Percentiles rank a stretch among this genome's conserved stretches.
Conservation (phyloP, 2,888 invertebrate species). For the Apodemia duryi region DNA sequence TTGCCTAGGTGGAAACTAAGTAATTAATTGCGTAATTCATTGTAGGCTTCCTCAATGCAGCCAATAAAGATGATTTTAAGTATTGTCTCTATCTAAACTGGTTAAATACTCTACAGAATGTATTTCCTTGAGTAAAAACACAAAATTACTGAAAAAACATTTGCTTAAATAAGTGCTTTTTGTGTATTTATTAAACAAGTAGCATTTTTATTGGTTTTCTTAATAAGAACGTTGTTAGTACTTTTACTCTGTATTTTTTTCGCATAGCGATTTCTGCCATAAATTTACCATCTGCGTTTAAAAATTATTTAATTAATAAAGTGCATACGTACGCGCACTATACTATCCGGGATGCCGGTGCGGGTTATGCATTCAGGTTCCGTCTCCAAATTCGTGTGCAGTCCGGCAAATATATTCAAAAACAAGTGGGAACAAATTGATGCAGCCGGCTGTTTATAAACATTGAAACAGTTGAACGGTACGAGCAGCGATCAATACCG, state of each 20-base stretch:
- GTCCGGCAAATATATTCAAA: constrained; percentile 52
- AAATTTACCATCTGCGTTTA: background rate
- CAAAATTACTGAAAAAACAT: background rate
- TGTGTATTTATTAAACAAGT: background rate
- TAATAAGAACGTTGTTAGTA: background rate
- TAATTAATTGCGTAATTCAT: constrained; percentile 37
- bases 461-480: constrained; percentile 57
- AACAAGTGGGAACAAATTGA: constrained; percentile 59
- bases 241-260: background rate
- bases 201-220: background rate
- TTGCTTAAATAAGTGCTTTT: background rate
- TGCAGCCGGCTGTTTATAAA: constrained; percentile 75
- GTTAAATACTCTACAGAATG: constrained; percentile 8
- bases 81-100: constrained; percentile 28
- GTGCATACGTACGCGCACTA: constrained; percentile 62
- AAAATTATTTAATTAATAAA: constrained; percentile 39
- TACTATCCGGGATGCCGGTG: constrained; percentile 45
- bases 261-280: background rate
- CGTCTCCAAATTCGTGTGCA: constrained; percentile 45
- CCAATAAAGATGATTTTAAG: constrained; percentile 20
- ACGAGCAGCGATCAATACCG: constrained; percentile 61
- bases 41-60: constrained; percentile 33
- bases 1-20: constrained; percentile 28
- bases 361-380: constrained; percentile 49
- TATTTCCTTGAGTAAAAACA: background rate